phyloP scores from a whole-genome alignment of 92 coral and sea anemone species.

The Bergia puertoricense region DNA sequence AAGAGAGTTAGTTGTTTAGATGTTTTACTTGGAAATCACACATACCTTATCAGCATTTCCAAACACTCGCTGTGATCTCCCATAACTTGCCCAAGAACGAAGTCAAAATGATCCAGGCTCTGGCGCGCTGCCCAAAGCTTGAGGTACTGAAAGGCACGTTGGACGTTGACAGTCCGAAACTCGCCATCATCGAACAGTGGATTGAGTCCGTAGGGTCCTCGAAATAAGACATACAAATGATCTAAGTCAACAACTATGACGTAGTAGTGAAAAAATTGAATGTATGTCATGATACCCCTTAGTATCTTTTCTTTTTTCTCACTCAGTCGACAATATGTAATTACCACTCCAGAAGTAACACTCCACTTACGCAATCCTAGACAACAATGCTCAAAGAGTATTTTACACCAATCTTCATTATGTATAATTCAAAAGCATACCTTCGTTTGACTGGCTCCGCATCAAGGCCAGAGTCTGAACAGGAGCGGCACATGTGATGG shows the following conservation, averaged over 20 bases:
- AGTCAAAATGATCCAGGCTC: slow-evolving; percentile 65
- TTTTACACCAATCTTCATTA: too few species aligned
- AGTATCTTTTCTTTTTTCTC: too few species aligned
- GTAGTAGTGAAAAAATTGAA: too few species aligned
- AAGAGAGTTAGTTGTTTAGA: not conserved
- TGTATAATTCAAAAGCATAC: not conserved
- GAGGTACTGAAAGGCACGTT: slow-evolving; percentile 86
- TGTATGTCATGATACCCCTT: too few species aligned
- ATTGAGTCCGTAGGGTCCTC: slow-evolving; percentile 20
- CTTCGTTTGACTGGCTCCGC: not conserved
- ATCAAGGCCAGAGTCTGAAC: slow-evolving; percentile 3
- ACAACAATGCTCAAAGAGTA: too few species aligned
- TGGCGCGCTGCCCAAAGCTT: slow-evolving; percentile 50
- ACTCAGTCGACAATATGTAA: too few species aligned
- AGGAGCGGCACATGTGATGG: slow-evolving; percentile 24
- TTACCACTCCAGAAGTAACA: too few species aligned
- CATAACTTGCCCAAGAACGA: slow-evolving; percentile 50
- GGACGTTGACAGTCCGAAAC: slow-evolving; percentile 71
- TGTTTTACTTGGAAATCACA: not conserved
- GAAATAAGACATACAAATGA: not conserved
- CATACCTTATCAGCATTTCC: slow-evolving; percentile 66
- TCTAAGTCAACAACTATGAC: not conserved
- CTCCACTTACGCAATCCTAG: too few species aligned
- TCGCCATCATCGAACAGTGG: slow-evolving; percentile 71
- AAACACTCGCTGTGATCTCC: slow-evolving; percentile 84